Percentiles rank a stretch among this genome's conserved stretches.
phyloP scores from a whole-genome alignment of 2,888 invertebrate species.

The Lithodes maja region DNA sequence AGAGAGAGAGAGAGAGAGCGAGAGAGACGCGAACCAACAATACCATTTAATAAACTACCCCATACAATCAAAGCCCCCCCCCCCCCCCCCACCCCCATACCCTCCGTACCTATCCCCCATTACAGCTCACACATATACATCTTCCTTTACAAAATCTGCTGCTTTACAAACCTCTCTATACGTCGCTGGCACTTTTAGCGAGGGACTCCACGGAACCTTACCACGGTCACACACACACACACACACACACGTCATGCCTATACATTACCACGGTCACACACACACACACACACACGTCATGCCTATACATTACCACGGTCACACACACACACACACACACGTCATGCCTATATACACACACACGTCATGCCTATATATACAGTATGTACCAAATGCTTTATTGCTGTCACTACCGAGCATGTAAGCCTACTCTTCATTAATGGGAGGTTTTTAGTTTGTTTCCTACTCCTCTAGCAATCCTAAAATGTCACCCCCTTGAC shows the following conservation, averaged over 20 bases:
- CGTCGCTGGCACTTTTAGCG: background rate
- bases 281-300: no score
- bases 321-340: no score
- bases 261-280: background rate
- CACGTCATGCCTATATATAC: no score
- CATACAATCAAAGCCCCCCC: background rate
- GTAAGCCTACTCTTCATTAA: no score
- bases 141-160: background rate
- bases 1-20: slow-evolving; percentile 26
- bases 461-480: no score
- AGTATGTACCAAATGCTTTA: no score
- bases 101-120: background rate
- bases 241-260: background rate
- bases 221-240: background rate
- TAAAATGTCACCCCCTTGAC: no score
- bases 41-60: background rate
- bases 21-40: background rate
- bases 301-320: no score
- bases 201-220: background rate
- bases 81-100: background rate
- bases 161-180: background rate
- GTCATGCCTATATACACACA: no score
- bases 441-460: no score
- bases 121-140: background rate
- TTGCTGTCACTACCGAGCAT: no score